Percentiles rank a stretch among this genome's conserved stretches.
These are phyloP conservation scores for Epinotia brunnichana DNA, from an alignment of 2,888 invertebrate genomes.

Conservation along the genomic window DNA sequence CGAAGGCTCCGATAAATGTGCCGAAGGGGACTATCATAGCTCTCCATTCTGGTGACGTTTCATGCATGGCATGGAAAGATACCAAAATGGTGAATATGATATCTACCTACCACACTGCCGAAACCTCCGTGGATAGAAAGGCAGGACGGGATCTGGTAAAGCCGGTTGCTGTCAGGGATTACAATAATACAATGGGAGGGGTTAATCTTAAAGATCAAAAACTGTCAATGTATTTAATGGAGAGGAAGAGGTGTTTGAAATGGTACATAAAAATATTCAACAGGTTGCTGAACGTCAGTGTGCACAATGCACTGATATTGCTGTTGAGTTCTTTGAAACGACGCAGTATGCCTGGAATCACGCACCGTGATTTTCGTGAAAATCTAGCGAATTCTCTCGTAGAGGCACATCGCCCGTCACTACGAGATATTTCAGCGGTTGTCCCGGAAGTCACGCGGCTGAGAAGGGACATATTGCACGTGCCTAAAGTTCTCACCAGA, in stretches of 20 bases:
- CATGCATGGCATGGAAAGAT: no score
- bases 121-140: no score
- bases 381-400: constrained; percentile 20
- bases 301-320: constrained; percentile 16
- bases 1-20: no score
- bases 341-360: constrained; percentile 5
- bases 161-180: constrained; percentile 45
- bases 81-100: no score
- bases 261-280: constrained; percentile 46
- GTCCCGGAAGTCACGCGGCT: constrained; percentile 1
- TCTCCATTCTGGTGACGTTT: no score
- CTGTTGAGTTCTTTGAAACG: constrained; percentile 10
- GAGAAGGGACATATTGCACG: constrained; percentile 12
- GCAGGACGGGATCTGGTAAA: constrained; percentile 40
- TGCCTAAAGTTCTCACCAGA: background rate
- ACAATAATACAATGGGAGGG: no score
- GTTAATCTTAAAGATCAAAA: no score
- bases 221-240: constrained; percentile 44
- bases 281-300: no score
- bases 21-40: no score
- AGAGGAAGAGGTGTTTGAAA: constrained; percentile 43
- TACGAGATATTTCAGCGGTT: constrained; percentile 5
- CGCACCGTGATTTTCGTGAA: constrained; percentile 23
- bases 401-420: constrained; percentile 16
- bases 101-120: no score